A percentile compares a stretch with the other conserved stretches of the same genome.
phyloP scores from a whole-genome alignment of 2,888 invertebrate species.

The Dryococelus australis region DNA sequence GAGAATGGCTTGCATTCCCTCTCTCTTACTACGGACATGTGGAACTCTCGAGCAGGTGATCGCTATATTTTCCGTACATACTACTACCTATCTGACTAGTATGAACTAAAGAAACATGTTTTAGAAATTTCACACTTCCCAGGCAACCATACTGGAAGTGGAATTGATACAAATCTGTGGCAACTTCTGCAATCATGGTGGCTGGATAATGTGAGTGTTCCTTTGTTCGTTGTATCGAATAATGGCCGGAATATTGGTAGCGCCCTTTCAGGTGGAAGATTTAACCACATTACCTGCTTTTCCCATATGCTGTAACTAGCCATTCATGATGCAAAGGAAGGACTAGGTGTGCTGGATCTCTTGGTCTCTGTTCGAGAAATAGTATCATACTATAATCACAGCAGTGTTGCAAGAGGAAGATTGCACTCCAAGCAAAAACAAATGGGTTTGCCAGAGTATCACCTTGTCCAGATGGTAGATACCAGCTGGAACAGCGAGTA shows the following conservation, averaged over 20 bases:
- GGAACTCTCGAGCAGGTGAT: slow-evolving; percentile 28
- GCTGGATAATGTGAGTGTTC: slow-evolving; percentile 1
- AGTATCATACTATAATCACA: slow-evolving; percentile 25
- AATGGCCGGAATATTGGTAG: slow-evolving; percentile 22
- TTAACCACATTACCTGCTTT: slow-evolving; percentile 30
- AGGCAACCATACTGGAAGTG: slow-evolving; percentile 22
- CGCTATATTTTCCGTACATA: slow-evolving; percentile 26
- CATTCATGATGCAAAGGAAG: not conserved
- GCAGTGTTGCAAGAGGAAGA: slow-evolving; percentile 26
- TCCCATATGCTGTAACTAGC: slow-evolving; percentile 26
- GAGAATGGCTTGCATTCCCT: not conserved
- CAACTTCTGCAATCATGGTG: slow-evolving; percentile 22
- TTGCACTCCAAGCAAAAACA: slow-evolving; percentile 13
- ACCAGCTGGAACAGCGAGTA: slow-evolving; percentile 33
- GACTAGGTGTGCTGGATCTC: not conserved
- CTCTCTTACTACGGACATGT: slow-evolving; percentile 22
- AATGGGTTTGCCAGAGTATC: not conserved
- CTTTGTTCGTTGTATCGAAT: slow-evolving; percentile 29
- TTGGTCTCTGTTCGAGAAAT: not conserved
- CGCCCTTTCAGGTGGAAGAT: slow-evolving; percentile 17
- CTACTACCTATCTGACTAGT: slow-evolving; percentile 21
- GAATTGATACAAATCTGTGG: slow-evolving; percentile 3
- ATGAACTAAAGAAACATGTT: slow-evolving; percentile 19
- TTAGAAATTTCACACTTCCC: slow-evolving; percentile 29
- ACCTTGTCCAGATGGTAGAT: slow-evolving; percentile 12